Evolutionary conservation across 2,113 vertebrate species (phyloP), one percentile per base, ranked within the genome.

Genomic region (Nettapus auritus): DNA sequence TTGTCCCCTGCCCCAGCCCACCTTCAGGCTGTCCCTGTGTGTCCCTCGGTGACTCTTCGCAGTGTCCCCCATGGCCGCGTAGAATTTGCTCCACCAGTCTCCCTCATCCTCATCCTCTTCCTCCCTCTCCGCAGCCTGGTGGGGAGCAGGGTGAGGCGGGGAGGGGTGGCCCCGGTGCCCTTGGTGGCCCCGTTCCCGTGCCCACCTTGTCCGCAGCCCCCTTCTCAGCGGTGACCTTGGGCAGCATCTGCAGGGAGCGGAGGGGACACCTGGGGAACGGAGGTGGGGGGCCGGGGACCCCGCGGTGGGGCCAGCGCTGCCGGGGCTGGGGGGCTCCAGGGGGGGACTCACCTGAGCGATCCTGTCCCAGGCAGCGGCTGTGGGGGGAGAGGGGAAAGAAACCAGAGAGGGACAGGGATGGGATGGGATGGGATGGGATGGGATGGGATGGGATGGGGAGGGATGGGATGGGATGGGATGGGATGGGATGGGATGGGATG

Each of bases 41-140:
- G 21, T 91, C 50, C 95, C 25, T 71, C 64, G 4, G 6, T 2
- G 13, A 21, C 42, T 69, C 56, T 93, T 96, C 3, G 48, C 46
- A 4, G 34, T 66, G 5, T 97, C 94, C 4, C 95, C 97, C 1
- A 70, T 64, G 48, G 98, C 97, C 1, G 73, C 81, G 0, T 97
- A 97, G 44, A 96, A 97, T 88, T 97, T 98, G 93, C 95, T 98
- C 98, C 98, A 98, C 98, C 98, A 98, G 29, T 98, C 98, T 1
- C 93, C 90, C 2, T 97, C 94, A 0, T 96, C 91, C 2, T 97
- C 94, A 0, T 96, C 85, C 0, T 97, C 94, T 0, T 97, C 94
- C 2, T 97, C 69, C 7, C 97, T 77, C 2, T 82, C 69, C 0
- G 28, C 86, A 38, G 93, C 85, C 80, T 90, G 62, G 2, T 1